A percentile compares a stretch with the other conserved stretches of the same genome.
Evolutionary conservation across 2,888 invertebrate genomes (phyloP).

Genomic region (Deilephila porcellus): DNA sequence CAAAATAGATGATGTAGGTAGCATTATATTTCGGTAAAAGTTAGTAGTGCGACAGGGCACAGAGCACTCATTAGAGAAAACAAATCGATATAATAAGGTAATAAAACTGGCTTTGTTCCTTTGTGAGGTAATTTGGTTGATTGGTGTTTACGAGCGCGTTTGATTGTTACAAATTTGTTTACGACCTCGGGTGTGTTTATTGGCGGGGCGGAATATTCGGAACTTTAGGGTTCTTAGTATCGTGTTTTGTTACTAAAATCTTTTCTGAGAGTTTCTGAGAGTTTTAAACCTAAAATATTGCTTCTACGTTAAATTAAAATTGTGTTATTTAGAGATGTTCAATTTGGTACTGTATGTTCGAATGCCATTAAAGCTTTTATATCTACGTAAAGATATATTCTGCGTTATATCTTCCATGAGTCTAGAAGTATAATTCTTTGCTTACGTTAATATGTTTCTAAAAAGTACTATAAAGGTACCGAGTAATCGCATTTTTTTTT

Average conservation of each 20-base stretch:
- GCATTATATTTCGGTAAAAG: slow-evolving; percentile 39
- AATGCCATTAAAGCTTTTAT: too few relatives aligned
- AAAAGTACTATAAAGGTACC: too few relatives aligned
- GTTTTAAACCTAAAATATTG: neutral
- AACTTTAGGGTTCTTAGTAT: slow-evolving; percentile 25
- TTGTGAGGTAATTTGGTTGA: slow-evolving; percentile 72
- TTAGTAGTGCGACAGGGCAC: slow-evolving; percentile 65
- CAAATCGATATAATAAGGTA: slow-evolving; percentile 82
- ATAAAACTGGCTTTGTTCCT: slow-evolving; percentile 74
- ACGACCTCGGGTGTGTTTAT: slow-evolving; percentile 53
- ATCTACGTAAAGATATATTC: too few relatives aligned
- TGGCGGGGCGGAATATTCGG: slow-evolving; percentile 38
- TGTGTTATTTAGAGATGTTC: too few relatives aligned
- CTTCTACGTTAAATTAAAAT: too few relatives aligned
- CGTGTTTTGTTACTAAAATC: slow-evolving; percentile 3
- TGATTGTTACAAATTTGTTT: slow-evolving; percentile 82
- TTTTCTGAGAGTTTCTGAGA: neutral
- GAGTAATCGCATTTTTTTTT: too few relatives aligned
- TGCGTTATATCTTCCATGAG: too few relatives aligned
- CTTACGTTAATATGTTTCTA: too few relatives aligned
- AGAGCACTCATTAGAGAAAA: slow-evolving; percentile 76
- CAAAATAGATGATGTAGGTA: slow-evolving; percentile 14
- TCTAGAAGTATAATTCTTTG: too few relatives aligned
- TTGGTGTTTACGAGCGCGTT: slow-evolving; percentile 69
- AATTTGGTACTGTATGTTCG: too few relatives aligned